Evolutionary conservation across 2,797 vertebrate species (phyloP), one percentile per base, ranked within the genome.

Genomic region (Syndactyla subalaris): DNA sequence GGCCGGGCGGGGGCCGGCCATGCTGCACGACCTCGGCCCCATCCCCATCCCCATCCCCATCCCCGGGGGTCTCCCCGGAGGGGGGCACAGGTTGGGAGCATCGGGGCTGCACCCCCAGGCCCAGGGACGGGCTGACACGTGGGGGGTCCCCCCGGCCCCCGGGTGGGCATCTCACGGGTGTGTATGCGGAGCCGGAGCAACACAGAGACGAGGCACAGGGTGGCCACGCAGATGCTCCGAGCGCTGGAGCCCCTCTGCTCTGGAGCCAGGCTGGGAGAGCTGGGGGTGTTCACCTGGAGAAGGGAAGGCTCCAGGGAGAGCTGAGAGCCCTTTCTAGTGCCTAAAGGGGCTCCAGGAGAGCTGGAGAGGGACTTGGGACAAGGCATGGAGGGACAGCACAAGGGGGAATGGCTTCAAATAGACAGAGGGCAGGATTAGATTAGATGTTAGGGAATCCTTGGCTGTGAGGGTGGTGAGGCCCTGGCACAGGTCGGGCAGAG

Each of bases 41-140:
- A 17, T 43, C 17, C 9, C 49, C 39, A 17, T 41, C 41, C 16
- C 41, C 41, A 17, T 43, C 17, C 9, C 49, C 39, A 17, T 41
- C 41, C 41, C 41, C 30, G 13, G 12, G 9, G 15, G 22, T 59
- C 17, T 59, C 5, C 16, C 23, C 14, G 24, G 22, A 7, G 5
- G 29, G n/a, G 22, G 10, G 74, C 27, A 0, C 29, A 3, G 39
- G 2, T 1, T 7, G 7, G 12, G 21, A 8, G 2, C 12, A 0
- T 4, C 15, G 20, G 17, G 34, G 32, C 20, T 10, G 34, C 23
- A 2, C 12, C 29, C 21, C 21, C n/a, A 9, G 14, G 34, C n/a
- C 57, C 51, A 11, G 36, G 17, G n/a, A 14, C 19, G 5, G 14
- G 34, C 41, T 7, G 71, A 26, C 8, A 14, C 5, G 2, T 43